phyloP scores from a whole-genome alignment of 2,888 invertebrate species.

The Autographa gamma region DNA sequence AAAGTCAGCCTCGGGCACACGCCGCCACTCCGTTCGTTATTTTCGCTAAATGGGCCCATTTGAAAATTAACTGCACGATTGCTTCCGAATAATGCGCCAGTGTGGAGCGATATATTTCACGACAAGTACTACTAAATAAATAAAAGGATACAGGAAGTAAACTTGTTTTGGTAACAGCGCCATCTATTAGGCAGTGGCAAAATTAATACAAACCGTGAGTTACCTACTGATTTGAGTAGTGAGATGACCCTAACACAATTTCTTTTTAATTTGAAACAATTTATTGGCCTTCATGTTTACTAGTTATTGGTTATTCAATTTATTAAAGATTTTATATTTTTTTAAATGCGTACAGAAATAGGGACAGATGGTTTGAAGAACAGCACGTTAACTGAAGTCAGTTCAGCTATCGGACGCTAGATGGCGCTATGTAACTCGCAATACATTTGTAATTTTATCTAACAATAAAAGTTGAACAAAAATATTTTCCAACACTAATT shows the following conservation, averaged over 20 bases:
- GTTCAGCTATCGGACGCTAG: slow-evolving; percentile 60
- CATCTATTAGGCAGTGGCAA: slow-evolving; percentile 69
- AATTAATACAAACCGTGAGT: slow-evolving; percentile 42
- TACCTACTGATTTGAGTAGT: neutral
- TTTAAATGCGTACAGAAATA: neutral
- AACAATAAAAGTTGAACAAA: neutral
- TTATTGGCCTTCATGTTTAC: neutral
- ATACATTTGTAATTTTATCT: neutral
- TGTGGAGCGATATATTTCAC: slow-evolving; percentile 72
- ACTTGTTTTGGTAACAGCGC: slow-evolving; percentile 54
- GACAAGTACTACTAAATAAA: slow-evolving; percentile 67
- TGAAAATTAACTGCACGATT: slow-evolving; percentile 86
- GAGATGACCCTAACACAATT: too few species aligned
- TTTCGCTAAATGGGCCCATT: slow-evolving; percentile 84
- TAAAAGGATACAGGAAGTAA: slow-evolving; percentile 39
- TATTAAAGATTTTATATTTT: neutral
- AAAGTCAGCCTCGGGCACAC: slow-evolving; percentile 69
- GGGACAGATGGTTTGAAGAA: neutral
- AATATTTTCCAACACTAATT: too few species aligned
- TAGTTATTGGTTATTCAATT: neutral
- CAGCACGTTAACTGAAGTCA: neutral
- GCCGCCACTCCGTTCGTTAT: slow-evolving; percentile 76
- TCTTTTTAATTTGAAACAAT: too few species aligned
- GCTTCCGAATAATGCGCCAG: slow-evolving; percentile 79
- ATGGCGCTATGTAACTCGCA: slow-evolving; percentile 60